Evolutionary conservation across 2,797 vertebrate species (phyloP), one percentile per base, ranked within the genome.

Genomic region (Myiothlypis chrysogaster): DNA sequence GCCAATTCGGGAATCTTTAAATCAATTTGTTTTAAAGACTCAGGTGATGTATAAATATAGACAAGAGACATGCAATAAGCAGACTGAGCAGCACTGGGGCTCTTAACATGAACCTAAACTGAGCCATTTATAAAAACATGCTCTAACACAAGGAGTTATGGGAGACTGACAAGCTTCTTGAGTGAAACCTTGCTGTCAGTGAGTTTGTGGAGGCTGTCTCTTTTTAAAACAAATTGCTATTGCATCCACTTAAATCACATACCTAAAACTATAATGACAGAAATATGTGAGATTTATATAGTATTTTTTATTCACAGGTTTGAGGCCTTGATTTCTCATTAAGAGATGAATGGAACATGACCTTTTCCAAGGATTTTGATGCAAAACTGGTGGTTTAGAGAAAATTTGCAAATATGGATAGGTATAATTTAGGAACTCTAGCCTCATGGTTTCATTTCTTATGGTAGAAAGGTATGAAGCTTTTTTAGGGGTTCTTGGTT

Each of bases 1-100:
- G 10, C 10, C 41, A 35, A 5, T n/a, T 77, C 0, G 0, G 3
- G 20, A 85, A 60, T 1, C 2, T 68, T 56, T n/a, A 73, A 70
- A 41, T 30, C 2, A 57, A 44, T 28, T 85, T 77, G 1, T 68
- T 83, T 52, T 44, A 65, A 61, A 34, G 41, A 22, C 15, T 46
- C 5, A 55, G 4, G 6, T 53, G 12, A 34, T 70, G 5, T 25
- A 52, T 63, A 79, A 80, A 61, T 28, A 41, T 14, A 70, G 27
- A 15, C 6, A 57, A 35, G 11, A 27, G 20, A 14, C 8, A 23
- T 8, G 17, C 47, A 72, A 52, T 39, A 63, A 66, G 39, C 41
- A 61, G 3, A 3, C 9, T 69, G 35, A 79, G 15, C 15, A 87
- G 6, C 12, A 64, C 21, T 24, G 72, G 14, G 22, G 27, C 7